Evolutionary conservation across 2,113 vertebrate genomes (phyloP).

Genomic region (Bostrychus sinensis): DNA sequence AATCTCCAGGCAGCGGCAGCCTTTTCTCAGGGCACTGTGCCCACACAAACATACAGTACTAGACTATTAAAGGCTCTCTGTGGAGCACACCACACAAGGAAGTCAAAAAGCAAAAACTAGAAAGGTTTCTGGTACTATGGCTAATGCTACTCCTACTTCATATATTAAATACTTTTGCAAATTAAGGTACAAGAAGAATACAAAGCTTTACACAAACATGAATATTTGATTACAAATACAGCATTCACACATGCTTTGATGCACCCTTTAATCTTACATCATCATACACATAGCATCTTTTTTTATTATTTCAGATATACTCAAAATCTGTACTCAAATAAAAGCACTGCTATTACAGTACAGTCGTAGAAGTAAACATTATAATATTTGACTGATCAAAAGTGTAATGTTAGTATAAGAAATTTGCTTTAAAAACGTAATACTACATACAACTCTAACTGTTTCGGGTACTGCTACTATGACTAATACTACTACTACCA

Average conservation of each 20-base stretch:
- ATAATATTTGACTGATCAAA: no score
- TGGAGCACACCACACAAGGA: neutral
- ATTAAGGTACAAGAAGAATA: neutral
- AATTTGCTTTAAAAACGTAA: no score
- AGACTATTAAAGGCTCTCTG: conserved; percentile 6
- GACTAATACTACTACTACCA: no score
- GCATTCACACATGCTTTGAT: neutral
- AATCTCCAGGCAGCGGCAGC: conserved; percentile 91
- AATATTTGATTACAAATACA: conserved; percentile 5
- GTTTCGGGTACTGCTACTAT: no score
- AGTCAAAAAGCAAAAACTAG: neutral
- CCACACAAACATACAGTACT: conserved; percentile 13
- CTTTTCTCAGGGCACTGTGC: conserved; percentile 84
- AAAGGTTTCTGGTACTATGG: neutral
- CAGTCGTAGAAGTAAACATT: no score
- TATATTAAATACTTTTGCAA: neutral
- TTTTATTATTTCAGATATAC: neutral
- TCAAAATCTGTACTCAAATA: no score
- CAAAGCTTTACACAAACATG: neutral
- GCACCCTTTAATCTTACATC: neutral
- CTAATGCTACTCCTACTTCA: neutral
- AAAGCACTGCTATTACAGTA: no score
- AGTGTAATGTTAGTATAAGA: no score
- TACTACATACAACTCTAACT: no score
- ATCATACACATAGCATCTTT: neutral